Evolutionary conservation across 2,113 vertebrate genomes (phyloP), one percentile per base, ranked within the genome.

Genomic region (Progne subis): DNA sequence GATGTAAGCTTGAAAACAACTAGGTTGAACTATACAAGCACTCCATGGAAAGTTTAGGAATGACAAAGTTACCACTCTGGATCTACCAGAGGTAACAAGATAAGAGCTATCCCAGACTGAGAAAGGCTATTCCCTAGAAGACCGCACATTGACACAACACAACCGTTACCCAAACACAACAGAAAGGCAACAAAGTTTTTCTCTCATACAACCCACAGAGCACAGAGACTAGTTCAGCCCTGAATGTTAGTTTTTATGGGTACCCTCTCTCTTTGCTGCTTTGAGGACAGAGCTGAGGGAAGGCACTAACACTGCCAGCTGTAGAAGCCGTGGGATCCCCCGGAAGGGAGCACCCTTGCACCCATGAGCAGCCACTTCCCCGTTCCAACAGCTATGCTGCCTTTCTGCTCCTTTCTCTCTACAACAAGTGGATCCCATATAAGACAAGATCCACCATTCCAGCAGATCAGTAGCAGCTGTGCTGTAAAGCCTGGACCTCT

Each of bases 71-170:
- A 26, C 12, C 12, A 14, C 12, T 74, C 11, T 12, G 32, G 43
- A n/a, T 37, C 20, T 47, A 74, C 3, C 5, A 61, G 20, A 67
- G 9, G 14, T 8, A 74, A 14, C 11, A 52, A 44, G 29, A 89
- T n/a, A 84, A n/a, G 44, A 50, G 11, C 43, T 26, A 10, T 32
- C 16, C 56, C 65, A 49, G 32, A 13, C 5, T 77, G 15, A 41
- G 64, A 86, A 86, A 28, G 5, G 8, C 24, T 6, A 39, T 20
- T 20, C 23, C 31, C 12, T 26, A 56, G 18, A 47, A 44, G 9
- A 16, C 14, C 11, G 14, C 12, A 23, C 18, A 4, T 19, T 34
- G 18, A 34, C 2, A 0, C 44, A 64, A 24, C n/a, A 20, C 1
- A 47, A 12, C 10, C 24, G 5, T 21, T 53, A 76, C 7, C 29